These are phyloP conservation scores for Oreotrochilus melanogaster DNA, from an alignment of 2,113 vertebrate genomes.

Conservation along the genomic window DNA sequence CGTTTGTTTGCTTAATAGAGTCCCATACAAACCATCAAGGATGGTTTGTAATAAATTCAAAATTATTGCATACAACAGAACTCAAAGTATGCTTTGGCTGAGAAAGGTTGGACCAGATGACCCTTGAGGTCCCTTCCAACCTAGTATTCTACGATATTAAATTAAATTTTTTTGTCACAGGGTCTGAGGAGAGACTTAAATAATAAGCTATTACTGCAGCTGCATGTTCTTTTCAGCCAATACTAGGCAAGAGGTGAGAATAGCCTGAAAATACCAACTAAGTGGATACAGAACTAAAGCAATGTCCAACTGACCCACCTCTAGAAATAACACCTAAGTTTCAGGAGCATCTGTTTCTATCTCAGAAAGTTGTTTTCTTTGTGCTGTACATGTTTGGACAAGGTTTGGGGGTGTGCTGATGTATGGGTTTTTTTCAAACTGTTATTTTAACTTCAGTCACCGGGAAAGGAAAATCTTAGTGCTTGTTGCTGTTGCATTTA, in stretches of 20 bases:
- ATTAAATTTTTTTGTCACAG: neutral
- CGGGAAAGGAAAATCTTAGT: neutral
- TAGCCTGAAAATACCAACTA: neutral
- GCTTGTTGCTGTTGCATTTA: neutral
- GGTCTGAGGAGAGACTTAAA: neutral
- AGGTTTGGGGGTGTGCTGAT: accelerated
- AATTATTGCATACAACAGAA: neutral
- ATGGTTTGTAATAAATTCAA: neutral
- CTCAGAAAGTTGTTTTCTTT: neutral
- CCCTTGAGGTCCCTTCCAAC: too few species aligned
- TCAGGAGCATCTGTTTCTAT: neutral
- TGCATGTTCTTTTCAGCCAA: neutral
- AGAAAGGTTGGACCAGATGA: too few species aligned
- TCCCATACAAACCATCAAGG: neutral
- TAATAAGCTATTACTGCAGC: neutral
- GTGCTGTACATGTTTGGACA: neutral
- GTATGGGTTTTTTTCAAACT: neutral
- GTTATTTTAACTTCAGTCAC: neutral
- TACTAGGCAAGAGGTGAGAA: neutral
- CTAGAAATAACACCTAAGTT: neutral
- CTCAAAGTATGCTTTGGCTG: neutral
- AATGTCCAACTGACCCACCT: neutral
- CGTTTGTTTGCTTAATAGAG: neutral
- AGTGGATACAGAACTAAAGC: neutral
- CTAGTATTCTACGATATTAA: too few species aligned